Conservation (phyloP, 2,888 invertebrate species). For the Brenthis ino region DNA sequence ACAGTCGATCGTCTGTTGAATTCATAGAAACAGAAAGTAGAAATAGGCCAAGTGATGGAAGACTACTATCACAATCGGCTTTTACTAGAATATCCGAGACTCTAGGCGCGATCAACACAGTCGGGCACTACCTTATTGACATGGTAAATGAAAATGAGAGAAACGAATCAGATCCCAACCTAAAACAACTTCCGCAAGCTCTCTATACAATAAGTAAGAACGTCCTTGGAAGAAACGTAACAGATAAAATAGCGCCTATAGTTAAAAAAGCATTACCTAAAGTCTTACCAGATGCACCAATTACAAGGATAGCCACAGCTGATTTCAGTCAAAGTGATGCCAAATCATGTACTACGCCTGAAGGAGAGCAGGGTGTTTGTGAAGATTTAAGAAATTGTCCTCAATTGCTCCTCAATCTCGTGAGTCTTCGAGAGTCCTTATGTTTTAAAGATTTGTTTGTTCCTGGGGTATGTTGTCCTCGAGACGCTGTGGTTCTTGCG, state of each 20-base stretch:
- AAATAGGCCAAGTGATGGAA: slow-evolving; percentile 66
- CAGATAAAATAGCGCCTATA: slow-evolving; percentile 90
- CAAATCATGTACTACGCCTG: slow-evolving; percentile 90
- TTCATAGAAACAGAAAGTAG: slow-evolving; percentile 54
- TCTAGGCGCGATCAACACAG: slow-evolving; percentile 91
- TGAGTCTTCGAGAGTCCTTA: slow-evolving; percentile 91
- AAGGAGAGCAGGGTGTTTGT: slow-evolving; percentile 90
- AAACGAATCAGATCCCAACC: slow-evolving; percentile 67
- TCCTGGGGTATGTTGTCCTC: slow-evolving; percentile 95
- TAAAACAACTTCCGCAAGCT: slow-evolving; percentile 85
- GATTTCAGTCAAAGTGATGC: slow-evolving; percentile 78
- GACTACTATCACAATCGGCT: slow-evolving; percentile 83
- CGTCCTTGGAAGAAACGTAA: slow-evolving; percentile 88
- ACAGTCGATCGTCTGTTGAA: slow-evolving; percentile 56
- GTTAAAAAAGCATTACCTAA: slow-evolving; percentile 76
- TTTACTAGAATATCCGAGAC: slow-evolving; percentile 85
- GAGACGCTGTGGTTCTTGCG: slow-evolving; percentile 54
- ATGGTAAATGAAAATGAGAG: slow-evolving; percentile 84
- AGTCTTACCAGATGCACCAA: slow-evolving; percentile 72
- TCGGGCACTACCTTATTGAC: slow-evolving; percentile 92
- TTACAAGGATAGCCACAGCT: slow-evolving; percentile 69
- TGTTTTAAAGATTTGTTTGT: slow-evolving; percentile 96
- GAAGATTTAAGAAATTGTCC: slow-evolving; percentile 95
- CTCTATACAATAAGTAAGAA: slow-evolving; percentile 91
- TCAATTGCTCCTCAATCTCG: slow-evolving; percentile 89